phyloP scores from a whole-genome alignment of 2,888 invertebrate genomes.

The Nephrotoma flavescens region DNA sequence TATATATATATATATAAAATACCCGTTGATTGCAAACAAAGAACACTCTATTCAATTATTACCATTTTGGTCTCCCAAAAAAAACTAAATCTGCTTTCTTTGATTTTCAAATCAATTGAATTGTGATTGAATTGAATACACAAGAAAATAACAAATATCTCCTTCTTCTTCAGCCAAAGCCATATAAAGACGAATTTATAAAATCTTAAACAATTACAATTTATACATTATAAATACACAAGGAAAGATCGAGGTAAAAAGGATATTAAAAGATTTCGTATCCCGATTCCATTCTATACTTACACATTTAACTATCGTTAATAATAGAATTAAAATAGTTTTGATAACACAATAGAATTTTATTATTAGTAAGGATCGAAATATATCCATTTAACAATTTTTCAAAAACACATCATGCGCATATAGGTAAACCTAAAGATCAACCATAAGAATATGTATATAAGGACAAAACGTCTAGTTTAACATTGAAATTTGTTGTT shows the following conservation, averaged over 20 bases:
- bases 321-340: constrained; percentile 1
- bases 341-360: not conserved
- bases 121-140: not conserved
- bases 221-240: not conserved
- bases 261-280: constrained; percentile 2
- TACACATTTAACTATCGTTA: constrained; percentile 4
- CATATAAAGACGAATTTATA: not conserved
- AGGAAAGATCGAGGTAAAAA: not conserved
- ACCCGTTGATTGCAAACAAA: not conserved
- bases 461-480: not conserved
- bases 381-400: not conserved
- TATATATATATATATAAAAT: not conserved
- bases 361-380: not conserved
- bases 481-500: not conserved
- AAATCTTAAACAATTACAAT: not conserved
- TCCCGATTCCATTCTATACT: not conserved
- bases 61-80: not conserved
- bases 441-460: not conserved
- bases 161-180: constrained; percentile 1
- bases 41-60: not conserved
- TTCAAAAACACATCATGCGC: not conserved
- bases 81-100: not conserved
- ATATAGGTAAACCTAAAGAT: constrained; percentile 3
- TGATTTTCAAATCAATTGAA: not conserved
- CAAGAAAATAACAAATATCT: not conserved